Evolutionary conservation across 2,888 invertebrate species (phyloP).

Genomic region (Drosophila kokeensis): DNA sequence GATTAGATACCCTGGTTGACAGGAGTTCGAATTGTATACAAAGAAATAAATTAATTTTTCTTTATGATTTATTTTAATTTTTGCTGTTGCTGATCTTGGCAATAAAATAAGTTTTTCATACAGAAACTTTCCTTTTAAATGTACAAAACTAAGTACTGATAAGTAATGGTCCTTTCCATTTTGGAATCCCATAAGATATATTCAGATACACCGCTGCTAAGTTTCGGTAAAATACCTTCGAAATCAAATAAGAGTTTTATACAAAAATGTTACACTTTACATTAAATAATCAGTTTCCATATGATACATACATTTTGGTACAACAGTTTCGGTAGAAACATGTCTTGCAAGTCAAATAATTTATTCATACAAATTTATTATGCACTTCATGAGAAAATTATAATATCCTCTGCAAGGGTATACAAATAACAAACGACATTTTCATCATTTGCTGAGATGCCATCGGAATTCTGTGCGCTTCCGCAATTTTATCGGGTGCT

Average conservation of each 20-base stretch:
- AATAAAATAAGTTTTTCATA: neutral
- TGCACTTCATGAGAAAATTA: neutral
- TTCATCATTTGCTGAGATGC: conserved; percentile 53
- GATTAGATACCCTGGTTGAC: conserved; percentile 5
- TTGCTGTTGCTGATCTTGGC: neutral
- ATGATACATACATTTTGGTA: neutral
- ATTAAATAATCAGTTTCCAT: neutral
- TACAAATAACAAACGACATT: conserved; percentile 36
- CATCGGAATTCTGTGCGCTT: conserved; percentile 74
- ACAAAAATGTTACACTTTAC: neutral
- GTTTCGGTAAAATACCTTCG: neutral
- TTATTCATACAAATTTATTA: neutral
- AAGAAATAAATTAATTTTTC: neutral
- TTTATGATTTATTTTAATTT: neutral
- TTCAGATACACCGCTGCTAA: neutral
- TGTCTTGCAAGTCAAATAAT: neutral
- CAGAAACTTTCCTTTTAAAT: neutral
- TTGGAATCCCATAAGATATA: neutral
- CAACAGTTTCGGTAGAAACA: neutral
- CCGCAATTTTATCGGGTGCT: conserved; percentile 76
- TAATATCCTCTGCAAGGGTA: neutral
- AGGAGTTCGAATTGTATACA: neutral
- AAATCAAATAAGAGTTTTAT: neutral
- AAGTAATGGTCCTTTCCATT: neutral
- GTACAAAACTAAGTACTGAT: neutral